Conservation (phyloP, 2,113 vertebrate genomes). For the Silurus asotus region DNA sequence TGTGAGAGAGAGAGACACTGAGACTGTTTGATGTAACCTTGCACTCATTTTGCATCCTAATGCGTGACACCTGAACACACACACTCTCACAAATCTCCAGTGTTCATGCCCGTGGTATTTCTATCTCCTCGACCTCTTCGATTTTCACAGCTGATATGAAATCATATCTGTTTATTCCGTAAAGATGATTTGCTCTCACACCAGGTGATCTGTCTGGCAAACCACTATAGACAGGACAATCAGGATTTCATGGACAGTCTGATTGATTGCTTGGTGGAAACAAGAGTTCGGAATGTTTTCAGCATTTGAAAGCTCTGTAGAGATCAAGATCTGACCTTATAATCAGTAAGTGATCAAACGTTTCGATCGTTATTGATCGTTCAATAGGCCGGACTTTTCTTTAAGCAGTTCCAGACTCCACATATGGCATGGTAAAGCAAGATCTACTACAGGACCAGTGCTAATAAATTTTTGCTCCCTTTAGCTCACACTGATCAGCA, state of each 20-base stretch:
- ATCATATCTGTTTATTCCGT: neutral
- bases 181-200: neutral
- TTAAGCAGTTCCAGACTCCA: neutral
- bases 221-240: neutral
- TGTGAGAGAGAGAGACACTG: slow-evolving; percentile 59
- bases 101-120: neutral
- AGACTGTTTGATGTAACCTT: slow-evolving; percentile 31
- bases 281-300: neutral
- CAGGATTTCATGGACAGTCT: neutral
- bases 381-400: neutral
- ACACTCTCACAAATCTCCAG: slow-evolving; percentile 46
- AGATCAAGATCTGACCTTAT: neutral
- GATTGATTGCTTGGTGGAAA: neutral
- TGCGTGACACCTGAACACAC: slow-evolving; percentile 43
- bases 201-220: neutral
- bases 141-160: neutral
- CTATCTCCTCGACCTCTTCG: neutral
- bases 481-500: too few species aligned
- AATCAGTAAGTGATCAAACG: neutral
- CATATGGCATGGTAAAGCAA: neutral
- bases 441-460: neutral
- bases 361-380: neutral
- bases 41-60: slow-evolving; percentile 27
- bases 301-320: neutral
- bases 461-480: too few species aligned